These are phyloP conservation scores for Dryobates pubescens DNA, from an alignment of 2,797 vertebrate genomes.

Conservation along the genomic window DNA sequence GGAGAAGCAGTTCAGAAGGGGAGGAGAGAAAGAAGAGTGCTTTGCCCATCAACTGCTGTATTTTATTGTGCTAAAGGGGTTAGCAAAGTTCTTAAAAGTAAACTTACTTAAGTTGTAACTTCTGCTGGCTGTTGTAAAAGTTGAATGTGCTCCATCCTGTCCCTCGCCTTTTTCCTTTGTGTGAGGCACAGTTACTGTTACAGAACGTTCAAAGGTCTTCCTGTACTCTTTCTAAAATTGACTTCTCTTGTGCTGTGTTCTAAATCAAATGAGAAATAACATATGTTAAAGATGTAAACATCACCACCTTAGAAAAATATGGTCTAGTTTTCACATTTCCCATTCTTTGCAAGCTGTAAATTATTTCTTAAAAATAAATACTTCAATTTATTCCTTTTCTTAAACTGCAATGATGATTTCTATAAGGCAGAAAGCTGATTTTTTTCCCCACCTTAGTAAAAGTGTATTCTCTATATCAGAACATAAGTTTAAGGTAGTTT, in stretches of 20 bases:
- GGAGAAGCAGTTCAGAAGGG: not conserved
- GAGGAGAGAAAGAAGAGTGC: not conserved
- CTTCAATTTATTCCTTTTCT: not conserved
- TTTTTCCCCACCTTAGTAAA: not conserved
- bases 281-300: not conserved
- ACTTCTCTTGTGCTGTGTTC: not conserved
- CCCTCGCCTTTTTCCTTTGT: not conserved
- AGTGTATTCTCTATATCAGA: not conserved
- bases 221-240: not conserved
- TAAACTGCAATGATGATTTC: not conserved
- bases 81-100: conserved; percentile 48
- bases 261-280: not conserved
- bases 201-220: not conserved
- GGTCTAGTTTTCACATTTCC: not conserved
- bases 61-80: conserved; percentile 28
- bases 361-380: not conserved
- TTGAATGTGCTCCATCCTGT: not conserved
- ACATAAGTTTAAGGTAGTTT: not conserved
- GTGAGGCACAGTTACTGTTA: not conserved
- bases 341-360: not conserved
- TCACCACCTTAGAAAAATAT: rapidly evolving
- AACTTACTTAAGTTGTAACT: not conserved
- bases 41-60: conserved; percentile 4
- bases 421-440: not conserved
- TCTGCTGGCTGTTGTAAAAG: conserved; percentile 5